These are phyloP conservation scores for Brachyrhaphis roseni DNA, from an alignment of 2,797 vertebrate species.

Conservation along the genomic window DNA sequence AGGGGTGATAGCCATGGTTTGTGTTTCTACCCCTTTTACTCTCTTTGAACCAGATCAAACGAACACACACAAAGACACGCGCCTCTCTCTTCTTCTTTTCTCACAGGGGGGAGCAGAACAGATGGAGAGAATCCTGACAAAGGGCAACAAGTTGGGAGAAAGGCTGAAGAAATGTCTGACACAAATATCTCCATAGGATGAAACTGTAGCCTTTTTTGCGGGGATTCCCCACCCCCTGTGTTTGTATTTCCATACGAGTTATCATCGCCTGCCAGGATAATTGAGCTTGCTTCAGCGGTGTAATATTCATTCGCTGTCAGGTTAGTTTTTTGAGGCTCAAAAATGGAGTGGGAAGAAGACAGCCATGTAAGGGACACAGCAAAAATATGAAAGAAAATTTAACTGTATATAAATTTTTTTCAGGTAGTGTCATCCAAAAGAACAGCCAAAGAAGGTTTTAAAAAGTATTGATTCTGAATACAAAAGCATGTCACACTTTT, in stretches of 20 bases:
- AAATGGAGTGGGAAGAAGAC: not conserved
- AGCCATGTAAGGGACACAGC: not conserved
- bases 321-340: slow-evolving; percentile 14
- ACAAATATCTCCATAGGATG: slow-evolving; percentile 12
- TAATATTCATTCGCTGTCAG: slow-evolving; percentile 37
- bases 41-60: slow-evolving; percentile 20
- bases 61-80: slow-evolving; percentile 19
- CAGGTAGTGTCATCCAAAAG: not conserved
- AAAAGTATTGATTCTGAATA: not conserved
- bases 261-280: slow-evolving; percentile 30
- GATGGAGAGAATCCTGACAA: slow-evolving; percentile 45
- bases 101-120: slow-evolving; percentile 28
- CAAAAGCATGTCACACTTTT: not conserved
- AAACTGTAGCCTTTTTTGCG: slow-evolving; percentile 18
- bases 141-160: slow-evolving; percentile 33
- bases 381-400: not conserved
- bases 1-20: slow-evolving; percentile 55
- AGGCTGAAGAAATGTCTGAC: slow-evolving; percentile 43
- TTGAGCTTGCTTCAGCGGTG: slow-evolving; percentile 34
- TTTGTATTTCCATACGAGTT: not conserved
- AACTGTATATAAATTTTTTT: not conserved
- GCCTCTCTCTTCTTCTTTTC: not conserved
- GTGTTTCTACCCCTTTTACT: slow-evolving; percentile 37
- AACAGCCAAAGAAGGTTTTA: not conserved
- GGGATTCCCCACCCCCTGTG: not conserved